Conservation (phyloP, 2,888 invertebrate genomes). For the Girardia tigrina region DNA sequence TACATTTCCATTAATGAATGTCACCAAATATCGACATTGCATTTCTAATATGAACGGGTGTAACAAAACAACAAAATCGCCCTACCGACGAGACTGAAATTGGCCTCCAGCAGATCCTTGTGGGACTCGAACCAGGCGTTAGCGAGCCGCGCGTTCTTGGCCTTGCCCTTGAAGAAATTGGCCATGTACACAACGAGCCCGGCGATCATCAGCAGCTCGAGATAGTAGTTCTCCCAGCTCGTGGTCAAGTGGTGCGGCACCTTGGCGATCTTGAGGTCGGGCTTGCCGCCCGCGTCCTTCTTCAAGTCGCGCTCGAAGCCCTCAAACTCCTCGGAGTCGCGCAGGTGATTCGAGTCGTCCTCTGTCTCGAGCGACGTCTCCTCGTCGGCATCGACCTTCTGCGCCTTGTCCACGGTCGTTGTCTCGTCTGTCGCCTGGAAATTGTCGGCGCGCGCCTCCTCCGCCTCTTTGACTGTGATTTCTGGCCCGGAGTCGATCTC, state of each 20-base stretch:
- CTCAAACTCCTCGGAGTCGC: constrained; percentile 85
- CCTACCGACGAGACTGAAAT: constrained; percentile 79
- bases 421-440: constrained; percentile 32
- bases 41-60: no score
- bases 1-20: no score
- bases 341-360: constrained; percentile 60
- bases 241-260: constrained; percentile 64
- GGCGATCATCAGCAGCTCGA: constrained; percentile 76
- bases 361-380: constrained; percentile 47
- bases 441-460: neutral
- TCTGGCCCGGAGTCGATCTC: neutral
- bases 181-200: constrained; percentile 75
- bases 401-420: constrained; percentile 28
- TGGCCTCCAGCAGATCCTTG: constrained; percentile 67
- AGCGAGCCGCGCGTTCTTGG: constrained; percentile 75
- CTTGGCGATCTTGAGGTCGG: constrained; percentile 51
- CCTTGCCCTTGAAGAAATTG: constrained; percentile 74
- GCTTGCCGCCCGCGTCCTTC: constrained; percentile 54
- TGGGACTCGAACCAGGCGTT: constrained; percentile 73
- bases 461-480: neutral
- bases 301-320: constrained; percentile 59
- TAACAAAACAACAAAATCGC: no score
- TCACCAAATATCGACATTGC: no score
- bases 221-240: constrained; percentile 90
- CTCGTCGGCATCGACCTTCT: constrained; percentile 37